phyloP scores from a whole-genome alignment of 2,888 invertebrate species.

The Bugula neritina region DNA sequence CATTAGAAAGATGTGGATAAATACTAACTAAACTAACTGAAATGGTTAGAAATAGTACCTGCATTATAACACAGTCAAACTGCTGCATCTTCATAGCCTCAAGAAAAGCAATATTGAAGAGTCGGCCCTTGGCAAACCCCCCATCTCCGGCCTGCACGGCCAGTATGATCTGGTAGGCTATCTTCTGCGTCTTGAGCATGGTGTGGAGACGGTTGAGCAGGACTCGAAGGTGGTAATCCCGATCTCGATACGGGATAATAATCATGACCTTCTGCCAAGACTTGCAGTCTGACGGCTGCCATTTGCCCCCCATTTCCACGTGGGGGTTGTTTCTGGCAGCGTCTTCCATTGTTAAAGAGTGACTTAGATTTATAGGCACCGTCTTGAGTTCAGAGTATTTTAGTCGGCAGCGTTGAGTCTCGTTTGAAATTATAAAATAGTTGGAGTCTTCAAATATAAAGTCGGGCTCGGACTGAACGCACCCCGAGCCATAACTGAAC shows the following conservation, averaged over 20 bases:
- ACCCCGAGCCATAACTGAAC: conserved; percentile 37
- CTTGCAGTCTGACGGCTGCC: conserved; percentile 39
- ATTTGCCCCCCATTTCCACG: conserved; percentile 33
- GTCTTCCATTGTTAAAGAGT: not conserved
- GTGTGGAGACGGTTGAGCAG: conserved; percentile 41
- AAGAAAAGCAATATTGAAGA: conserved; percentile 47
- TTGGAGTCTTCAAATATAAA: conserved; percentile 31
- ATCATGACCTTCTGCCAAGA: conserved; percentile 45
- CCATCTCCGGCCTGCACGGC: conserved; percentile 43
- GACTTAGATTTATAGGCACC: not conserved
- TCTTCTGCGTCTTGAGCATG: conserved; percentile 40
- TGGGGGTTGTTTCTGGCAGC: conserved; percentile 12
- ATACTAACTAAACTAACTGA: no score
- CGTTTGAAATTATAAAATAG: conserved; percentile 21
- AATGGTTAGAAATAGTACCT: no score
- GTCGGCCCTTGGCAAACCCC: conserved; percentile 45
- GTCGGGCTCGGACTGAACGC: conserved; percentile 36
- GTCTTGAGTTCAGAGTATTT: conserved; percentile 12
- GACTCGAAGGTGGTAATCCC: conserved; percentile 38
- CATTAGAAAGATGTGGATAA: no score
- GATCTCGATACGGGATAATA: conserved; percentile 42
- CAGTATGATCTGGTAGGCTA: conserved; percentile 42
- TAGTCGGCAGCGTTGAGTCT: conserved; percentile 2
- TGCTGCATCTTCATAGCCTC: conserved; percentile 39
- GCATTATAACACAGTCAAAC: conserved; percentile 43